These are phyloP conservation scores for Ascidia mentula DNA, from an alignment of 23 tunicate genomes.

Conservation along the genomic window DNA sequence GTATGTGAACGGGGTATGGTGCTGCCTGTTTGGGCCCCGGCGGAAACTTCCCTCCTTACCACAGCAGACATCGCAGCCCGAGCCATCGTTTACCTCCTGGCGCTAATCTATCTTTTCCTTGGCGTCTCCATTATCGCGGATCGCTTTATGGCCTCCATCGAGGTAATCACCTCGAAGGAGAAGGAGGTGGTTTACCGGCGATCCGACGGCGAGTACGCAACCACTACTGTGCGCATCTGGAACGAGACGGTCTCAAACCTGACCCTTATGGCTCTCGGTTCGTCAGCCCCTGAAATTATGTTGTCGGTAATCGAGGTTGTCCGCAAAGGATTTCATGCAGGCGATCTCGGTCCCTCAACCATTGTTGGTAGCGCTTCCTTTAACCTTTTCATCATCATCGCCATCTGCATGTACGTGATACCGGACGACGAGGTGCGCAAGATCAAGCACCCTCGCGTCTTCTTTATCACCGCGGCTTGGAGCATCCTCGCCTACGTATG, in stretches of 20 bases:
- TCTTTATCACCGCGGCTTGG: constrained; percentile 92
- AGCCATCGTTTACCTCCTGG: constrained; percentile 78
- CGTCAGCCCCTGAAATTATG: constrained; percentile 98
- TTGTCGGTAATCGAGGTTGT: constrained; percentile 91
- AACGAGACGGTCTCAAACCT: constrained; percentile 98
- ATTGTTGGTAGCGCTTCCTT: constrained; percentile 98
- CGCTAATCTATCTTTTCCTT: constrained; percentile 81
- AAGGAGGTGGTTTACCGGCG: constrained; percentile 73
- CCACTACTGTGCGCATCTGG: constrained; percentile 90
- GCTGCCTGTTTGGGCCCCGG: constrained; percentile 80
- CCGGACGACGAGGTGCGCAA: constrained; percentile 92
- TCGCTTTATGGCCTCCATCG: constrained; percentile 99
- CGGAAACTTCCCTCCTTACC: constrained; percentile 35
- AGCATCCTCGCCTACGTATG: constrained; percentile 92
- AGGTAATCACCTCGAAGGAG: constrained; percentile 96
- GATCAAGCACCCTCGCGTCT: constrained; percentile 95
- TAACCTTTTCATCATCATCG: constrained; percentile 95
- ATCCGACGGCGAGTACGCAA: constrained; percentile 54
- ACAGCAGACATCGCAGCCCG: constrained; percentile 67
- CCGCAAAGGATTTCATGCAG: constrained; percentile 80
- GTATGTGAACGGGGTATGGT: constrained; percentile 59
- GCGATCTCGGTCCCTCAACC: constrained; percentile 98
- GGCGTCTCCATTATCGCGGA: constrained; percentile 98
- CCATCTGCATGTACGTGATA: constrained; percentile 99
- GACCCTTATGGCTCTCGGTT: constrained; percentile 98